phyloP scores from a whole-genome alignment of 2,797 vertebrate genomes.

The Glyptemys insculpta region DNA sequence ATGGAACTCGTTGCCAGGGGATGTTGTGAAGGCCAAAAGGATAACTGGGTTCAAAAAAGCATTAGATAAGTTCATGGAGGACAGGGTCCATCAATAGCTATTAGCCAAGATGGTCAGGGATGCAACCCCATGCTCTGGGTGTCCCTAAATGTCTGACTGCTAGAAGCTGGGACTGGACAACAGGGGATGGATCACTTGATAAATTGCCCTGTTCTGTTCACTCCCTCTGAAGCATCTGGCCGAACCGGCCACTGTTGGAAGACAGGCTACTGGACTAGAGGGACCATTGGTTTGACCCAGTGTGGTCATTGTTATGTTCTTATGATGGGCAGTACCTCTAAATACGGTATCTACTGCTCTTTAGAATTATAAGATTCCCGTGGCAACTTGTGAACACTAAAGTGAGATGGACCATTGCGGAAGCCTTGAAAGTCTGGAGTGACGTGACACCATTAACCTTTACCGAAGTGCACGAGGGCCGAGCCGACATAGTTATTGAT shows the following conservation, averaged over 20 bases:
- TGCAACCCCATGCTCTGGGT: not conserved
- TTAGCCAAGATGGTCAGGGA: too few relatives aligned
- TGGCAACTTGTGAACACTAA: slow-evolving; percentile 90
- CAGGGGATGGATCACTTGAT: not conserved
- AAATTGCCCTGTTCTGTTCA: not conserved
- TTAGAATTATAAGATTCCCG: slow-evolving; percentile 90
- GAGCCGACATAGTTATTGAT: slow-evolving; percentile 93
- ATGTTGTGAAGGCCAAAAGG: too few relatives aligned
- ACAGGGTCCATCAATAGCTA: too few relatives aligned
- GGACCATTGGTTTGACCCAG: not conserved
- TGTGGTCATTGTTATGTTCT: not conserved
- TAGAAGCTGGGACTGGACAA: not conserved
- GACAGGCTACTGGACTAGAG: not conserved
- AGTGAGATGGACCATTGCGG: slow-evolving; percentile 86
- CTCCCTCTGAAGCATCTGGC: not conserved
- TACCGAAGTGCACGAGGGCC: slow-evolving; percentile 87
- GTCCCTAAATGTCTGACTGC: not conserved
- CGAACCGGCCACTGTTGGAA: not conserved
- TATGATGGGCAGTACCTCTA: not conserved
- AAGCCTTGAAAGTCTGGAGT: slow-evolving; percentile 93
- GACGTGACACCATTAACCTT: slow-evolving; percentile 93
- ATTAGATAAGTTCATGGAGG: too few relatives aligned
- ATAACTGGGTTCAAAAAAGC: too few relatives aligned
- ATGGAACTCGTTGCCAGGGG: too few relatives aligned
- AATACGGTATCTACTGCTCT: not conserved